phyloP scores from a whole-genome alignment of 2,888 invertebrate species.

The Sphaeridia pumilis region DNA sequence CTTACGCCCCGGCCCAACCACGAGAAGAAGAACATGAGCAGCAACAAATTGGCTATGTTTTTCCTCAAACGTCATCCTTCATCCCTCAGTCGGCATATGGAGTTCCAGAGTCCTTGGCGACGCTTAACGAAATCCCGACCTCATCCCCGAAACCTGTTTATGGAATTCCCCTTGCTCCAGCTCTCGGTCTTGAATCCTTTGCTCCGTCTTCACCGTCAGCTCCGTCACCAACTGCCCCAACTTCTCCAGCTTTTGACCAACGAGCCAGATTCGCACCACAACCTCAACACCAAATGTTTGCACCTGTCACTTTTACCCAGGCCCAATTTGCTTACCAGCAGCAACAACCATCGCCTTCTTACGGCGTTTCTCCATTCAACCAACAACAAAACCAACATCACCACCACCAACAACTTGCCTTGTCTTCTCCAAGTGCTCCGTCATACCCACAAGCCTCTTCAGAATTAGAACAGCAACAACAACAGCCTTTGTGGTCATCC shows the following conservation, averaged over 20 bases:
- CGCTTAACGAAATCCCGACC: constrained; percentile 7
- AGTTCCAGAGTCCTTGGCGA: background rate
- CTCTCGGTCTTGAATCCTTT: constrained; percentile 22
- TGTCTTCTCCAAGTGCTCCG: too few species aligned
- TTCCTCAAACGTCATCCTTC: background rate
- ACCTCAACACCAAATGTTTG: background rate
- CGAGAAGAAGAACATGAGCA: background rate
- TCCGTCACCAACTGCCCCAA: too few species aligned
- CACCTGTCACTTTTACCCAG: background rate
- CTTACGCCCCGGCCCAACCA: background rate
- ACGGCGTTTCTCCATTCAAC: background rate
- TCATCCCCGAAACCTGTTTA: constrained; percentile 26
- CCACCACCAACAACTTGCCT: background rate
- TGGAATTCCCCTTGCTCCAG: constrained; percentile 33
- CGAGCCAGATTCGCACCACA: background rate
- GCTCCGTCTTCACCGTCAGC: background rate
- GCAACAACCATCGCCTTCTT: background rate
- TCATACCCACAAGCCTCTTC: background rate
- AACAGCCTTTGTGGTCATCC: background rate
- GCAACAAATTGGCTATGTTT: background rate
- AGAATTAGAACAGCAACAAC: background rate
- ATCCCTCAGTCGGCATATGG: background rate
- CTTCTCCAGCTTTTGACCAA: background rate
- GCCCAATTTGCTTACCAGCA: background rate
- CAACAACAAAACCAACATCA: background rate